Conservation (phyloP, 2,113 vertebrate species). For the Ceyx cyanopectus region DNA sequence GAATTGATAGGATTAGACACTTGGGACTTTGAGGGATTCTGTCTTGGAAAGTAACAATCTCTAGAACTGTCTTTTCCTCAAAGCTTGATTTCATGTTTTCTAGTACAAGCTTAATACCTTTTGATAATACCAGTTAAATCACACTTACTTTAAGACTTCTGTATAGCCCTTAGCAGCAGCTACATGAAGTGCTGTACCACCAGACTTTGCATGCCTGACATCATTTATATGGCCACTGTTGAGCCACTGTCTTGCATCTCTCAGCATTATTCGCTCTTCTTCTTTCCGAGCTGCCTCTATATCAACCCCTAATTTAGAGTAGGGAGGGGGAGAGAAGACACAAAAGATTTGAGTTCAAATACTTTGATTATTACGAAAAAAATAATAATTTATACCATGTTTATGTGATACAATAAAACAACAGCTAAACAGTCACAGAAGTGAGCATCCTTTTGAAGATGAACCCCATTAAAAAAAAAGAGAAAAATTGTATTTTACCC, state of each 20-base stretch:
- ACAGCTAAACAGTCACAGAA: neutral
- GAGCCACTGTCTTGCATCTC: conserved; percentile 96
- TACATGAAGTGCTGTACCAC: conserved; percentile 96
- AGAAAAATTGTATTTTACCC: neutral
- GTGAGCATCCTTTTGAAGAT: neutral
- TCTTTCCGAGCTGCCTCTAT: conserved; percentile 97
- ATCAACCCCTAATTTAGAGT: conserved; percentile 85
- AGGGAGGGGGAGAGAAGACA: neutral
- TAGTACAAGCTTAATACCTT: too few species aligned
- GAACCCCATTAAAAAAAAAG: neutral
- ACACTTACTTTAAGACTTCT: conserved; percentile 98
- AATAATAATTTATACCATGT: neutral
- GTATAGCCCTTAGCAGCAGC: conserved; percentile 97
- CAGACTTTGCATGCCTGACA: conserved; percentile 92
- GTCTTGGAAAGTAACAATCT: neutral
- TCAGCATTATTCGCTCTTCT: conserved; percentile 95
- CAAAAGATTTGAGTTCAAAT: neutral
- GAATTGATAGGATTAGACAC: neutral
- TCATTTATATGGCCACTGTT: conserved; percentile 97
- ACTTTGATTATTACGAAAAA: neutral
- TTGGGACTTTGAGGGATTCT: neutral
- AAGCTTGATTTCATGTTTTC: neutral
- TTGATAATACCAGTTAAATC: too few species aligned
- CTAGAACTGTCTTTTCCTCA: neutral
- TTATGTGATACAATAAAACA: neutral